Percentiles rank a stretch among this genome's conserved stretches.
phyloP scores from a whole-genome alignment of 2,888 invertebrate species.

The Arge pagana region DNA sequence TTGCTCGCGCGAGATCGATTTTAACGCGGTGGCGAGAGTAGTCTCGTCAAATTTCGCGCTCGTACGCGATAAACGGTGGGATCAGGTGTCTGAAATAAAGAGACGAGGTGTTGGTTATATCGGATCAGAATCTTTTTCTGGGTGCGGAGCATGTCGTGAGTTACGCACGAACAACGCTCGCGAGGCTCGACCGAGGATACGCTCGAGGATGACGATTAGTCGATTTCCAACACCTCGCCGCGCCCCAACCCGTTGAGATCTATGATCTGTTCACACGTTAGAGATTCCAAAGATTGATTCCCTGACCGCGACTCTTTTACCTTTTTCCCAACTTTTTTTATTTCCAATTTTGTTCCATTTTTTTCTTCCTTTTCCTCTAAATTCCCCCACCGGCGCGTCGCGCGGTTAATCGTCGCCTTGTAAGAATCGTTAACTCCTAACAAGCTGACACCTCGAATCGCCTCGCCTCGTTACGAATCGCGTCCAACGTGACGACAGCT shows the following conservation, averaged over 20 bases:
- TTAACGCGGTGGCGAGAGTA: no score
- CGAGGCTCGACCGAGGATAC: neutral
- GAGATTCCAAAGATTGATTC: conserved; percentile 15
- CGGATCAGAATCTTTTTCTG: neutral
- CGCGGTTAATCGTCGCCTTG: no score
- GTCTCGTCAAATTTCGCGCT: neutral
- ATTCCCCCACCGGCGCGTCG: neutral
- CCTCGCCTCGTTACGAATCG: no score
- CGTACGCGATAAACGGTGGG: neutral
- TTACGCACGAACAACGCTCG: conserved; percentile 6
- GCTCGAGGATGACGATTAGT: conserved; percentile 5
- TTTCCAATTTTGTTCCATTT: neutral
- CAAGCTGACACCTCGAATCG: neutral
- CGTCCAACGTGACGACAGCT: no score
- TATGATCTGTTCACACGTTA: conserved; percentile 17
- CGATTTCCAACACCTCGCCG: conserved; percentile 2
- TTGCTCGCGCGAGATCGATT: no score
- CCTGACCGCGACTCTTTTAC: neutral
- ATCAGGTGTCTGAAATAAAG: neutral
- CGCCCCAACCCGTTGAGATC: neutral
- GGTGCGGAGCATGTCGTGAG: neutral
- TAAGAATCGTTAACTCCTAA: no score
- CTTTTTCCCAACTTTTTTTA: neutral
- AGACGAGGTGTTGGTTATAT: neutral
- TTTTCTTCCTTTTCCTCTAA: neutral